These are phyloP conservation scores for Zygothrica quintamaculata DNA, from an alignment of 2,888 invertebrate genomes.

Conservation along the genomic window DNA sequence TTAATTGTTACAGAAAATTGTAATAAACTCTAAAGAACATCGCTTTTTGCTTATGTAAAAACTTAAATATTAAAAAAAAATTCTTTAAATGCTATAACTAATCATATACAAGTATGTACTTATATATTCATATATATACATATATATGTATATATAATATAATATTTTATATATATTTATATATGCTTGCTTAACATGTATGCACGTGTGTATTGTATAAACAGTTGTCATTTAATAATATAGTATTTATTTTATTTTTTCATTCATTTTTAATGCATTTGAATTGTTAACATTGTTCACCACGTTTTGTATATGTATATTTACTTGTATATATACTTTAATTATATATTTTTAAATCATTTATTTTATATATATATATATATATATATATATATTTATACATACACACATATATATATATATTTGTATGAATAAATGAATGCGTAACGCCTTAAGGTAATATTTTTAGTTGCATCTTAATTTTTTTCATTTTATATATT, in stretches of 20 bases:
- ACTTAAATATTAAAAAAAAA: slow-evolving; percentile 75
- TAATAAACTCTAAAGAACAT: slow-evolving; percentile 60
- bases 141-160: slow-evolving; percentile 40
- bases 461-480: slow-evolving; percentile 70
- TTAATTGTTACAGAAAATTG: slow-evolving; percentile 34
- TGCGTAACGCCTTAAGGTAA: slow-evolving; percentile 79
- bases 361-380: slow-evolving; percentile 34
- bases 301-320: slow-evolving; percentile 68
- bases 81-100: slow-evolving; percentile 74
- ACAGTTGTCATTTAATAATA: slow-evolving; percentile 63
- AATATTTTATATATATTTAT: slow-evolving; percentile 41
- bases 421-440: slow-evolving; percentile 44
- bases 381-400: slow-evolving; percentile 33
- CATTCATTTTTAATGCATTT: slow-evolving; percentile 71
- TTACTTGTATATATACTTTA: slow-evolving; percentile 52
- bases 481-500: background rate
- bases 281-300: slow-evolving; percentile 80
- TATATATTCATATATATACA: slow-evolving; percentile 41
- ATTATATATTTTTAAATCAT: slow-evolving; percentile 39
- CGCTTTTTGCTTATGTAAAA: slow-evolving; percentile 63
- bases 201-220: slow-evolving; percentile 57
- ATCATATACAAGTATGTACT: slow-evolving; percentile 59
- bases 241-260: slow-evolving; percentile 61
- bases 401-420: slow-evolving; percentile 3
- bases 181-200: slow-evolving; percentile 45